Base-by-base conservation (phyloP, 2,797 vertebrate species). In the Pipistrellus nathusii region DNA sequence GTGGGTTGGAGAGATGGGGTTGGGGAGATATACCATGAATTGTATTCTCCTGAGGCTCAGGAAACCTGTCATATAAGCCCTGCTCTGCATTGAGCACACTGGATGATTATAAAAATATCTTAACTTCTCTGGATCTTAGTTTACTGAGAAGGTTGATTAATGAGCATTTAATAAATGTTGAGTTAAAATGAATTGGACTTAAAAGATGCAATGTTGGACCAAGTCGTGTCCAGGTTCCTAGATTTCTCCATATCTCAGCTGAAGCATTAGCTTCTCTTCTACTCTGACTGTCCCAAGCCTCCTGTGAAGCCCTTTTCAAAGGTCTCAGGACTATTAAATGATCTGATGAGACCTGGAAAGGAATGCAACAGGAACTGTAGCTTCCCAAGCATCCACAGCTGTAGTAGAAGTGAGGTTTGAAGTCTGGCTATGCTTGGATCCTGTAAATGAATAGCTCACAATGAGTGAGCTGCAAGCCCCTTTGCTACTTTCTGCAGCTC, bases 131-230 rank as follows among this genome's bases (percentile, higher is more conserved):
- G 15, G 3, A 12, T 93, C 41, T 80, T 30, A 38, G 23, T 57
- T 85, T 91, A 38, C 72, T 96, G 38, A 72, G n/a, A 89, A 76
- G 41, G 32, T 44, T 91, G 23, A 38, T 76, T 32, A 35, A n/a
- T 32, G 48, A 15, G 8, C 15, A 55, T 25, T 6, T 94, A 32
- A 80, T 48, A 44, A 83, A 38, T 32, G 0, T 48, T 72, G n/a
- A 38, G 1, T 64, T 75, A n/a, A 82, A 85, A 5, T 59, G 21
- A 92, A 80, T 6, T 51, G 13, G 8, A n/a, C 38, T 20, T 87
- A 46, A 59, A 68, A 92, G 84, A 57, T 69, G 38, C 38, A 44
- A 0, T 48, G 44, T 44, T 21, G 13, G 18, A 32, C 12, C n/a
- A 53, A 77, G 6, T 0, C 14, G 35, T 21, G 3, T 10, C 51